Evolutionary conservation across 2,888 invertebrate genomes (phyloP).

Genomic region (Cephus sareptanus): DNA sequence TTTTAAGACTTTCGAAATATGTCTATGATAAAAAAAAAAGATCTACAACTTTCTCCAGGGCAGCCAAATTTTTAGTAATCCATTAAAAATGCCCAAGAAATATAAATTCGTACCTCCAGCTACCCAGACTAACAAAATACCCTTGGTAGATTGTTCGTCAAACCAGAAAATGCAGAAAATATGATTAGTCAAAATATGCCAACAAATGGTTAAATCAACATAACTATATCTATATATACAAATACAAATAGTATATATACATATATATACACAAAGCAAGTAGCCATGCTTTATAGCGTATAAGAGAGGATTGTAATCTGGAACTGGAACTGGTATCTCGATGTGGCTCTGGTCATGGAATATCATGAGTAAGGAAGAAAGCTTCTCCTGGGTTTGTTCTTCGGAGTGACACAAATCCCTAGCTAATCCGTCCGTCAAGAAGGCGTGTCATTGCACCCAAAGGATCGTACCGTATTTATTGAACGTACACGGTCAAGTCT

Average conservation of each 20-base stretch:
- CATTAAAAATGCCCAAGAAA: no score
- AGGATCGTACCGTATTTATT: conserved; percentile 11
- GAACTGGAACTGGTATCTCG: background rate
- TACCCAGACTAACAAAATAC: no score
- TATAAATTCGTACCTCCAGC: no score
- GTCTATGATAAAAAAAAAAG: no score
- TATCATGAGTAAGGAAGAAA: background rate
- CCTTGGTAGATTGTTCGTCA: no score
- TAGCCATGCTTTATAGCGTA: background rate
- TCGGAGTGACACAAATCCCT: conserved; percentile 22
- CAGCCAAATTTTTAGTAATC: no score
- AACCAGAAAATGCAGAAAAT: background rate
- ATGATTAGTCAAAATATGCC: background rate
- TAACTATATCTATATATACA: background rate
- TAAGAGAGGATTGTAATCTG: background rate
- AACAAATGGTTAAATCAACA: background rate
- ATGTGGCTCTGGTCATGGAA: background rate
- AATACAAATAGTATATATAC: no score
- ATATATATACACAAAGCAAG: background rate
- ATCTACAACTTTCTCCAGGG: no score
- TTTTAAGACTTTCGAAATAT: no score
- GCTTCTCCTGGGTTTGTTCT: conserved; percentile 1
- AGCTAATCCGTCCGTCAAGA: conserved; percentile 21
- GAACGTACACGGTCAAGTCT: background rate
- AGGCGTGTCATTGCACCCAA: conserved; percentile 18